Evolutionary conservation across 2,113 vertebrate species (phyloP), one percentile per base, ranked within the genome.

Genomic region (Alligator sinensis): DNA sequence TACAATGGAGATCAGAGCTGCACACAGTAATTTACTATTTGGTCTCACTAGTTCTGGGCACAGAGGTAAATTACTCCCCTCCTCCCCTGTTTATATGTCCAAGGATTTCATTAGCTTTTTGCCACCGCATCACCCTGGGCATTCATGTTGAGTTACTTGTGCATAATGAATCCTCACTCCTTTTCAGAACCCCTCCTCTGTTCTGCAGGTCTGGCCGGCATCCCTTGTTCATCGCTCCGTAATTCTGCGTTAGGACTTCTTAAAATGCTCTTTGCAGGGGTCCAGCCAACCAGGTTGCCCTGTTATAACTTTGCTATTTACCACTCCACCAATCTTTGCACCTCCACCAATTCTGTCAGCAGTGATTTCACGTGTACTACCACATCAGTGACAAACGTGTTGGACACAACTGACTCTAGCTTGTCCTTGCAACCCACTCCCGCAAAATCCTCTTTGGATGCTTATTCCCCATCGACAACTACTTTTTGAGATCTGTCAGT

Each of bases 211-310:
- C 7, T 0, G 14, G 75, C 28, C 63, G 62, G 59, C 54, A 25
- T 47, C 27, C 66, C 30, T 34, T 28, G 22, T 76, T 18, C 25
- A 8, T 16, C 38, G 13, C 25, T 14, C 13, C 47, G 54, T 55
- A 47, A 28, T 5, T 27, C 54, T 22, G 47, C 74, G 55, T 25
- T 76, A 28, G 54, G 47, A 13, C 15, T 5, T 11, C 16, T 19
- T 76, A 28, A 57, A 74, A 27, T n/a, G 25, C 22, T 5, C 25
- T 18, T 54, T 60, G 80, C 38, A 21, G 30, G 13, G 21, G 19
- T 15, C 27, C 9, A 2, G 68, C 15, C 0, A 0, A 54, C 6
- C 11, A 2, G 1, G 5, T 76, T 34, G 13, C 17, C 4, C 70
- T 74, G 30, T 47, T 47, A 25, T 74, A 9, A 2, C 76, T 0